Evolutionary conservation across 2,888 invertebrate genomes (phyloP), one percentile per base, ranked within the genome.

Genomic region (Oligia latruncula): DNA sequence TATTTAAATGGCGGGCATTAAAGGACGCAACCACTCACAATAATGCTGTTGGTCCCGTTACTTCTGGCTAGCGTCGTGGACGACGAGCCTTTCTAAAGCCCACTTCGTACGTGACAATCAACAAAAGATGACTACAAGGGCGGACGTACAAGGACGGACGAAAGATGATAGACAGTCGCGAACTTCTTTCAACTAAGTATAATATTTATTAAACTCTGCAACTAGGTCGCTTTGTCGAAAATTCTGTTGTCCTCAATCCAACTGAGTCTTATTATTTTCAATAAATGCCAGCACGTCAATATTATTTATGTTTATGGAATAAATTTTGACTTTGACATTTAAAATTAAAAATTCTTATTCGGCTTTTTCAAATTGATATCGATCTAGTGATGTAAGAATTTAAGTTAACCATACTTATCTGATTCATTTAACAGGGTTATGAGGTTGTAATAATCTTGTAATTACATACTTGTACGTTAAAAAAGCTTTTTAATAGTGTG

Each of bases 261-360:
- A 40, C 66, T 0, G 62, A 71, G n/a, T 58, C 20, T 73, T 74
- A 65, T n/a, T 77, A 49, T 55, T 43, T 55, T 58, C 58, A 65
- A 79, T 86, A 79, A 83, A 82, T 68, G 35, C 3, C 71, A 82
- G 5, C 49, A 67, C 23, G 60, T 65, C 66, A 71, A 68, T 13
- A 15, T 70, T 75, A 43, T 74, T 67, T 74, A 71, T 9, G 40
- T 46, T 71, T 64, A 67, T 43, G 15, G 6, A 11, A 3, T 43
- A 6, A 6, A 40, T 66, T 58, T 40, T 60, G 6, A 73, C 52
- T 71, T 77, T 81, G 77, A 74, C 82, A 77, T 85, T 83, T 71
- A 58, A 83, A 75, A 72, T 66, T n/a, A 62, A 80, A 74, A 23
- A 20, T 0, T 1, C 62, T 70, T 70, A 29, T 4, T 66, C 23